These are phyloP conservation scores for Aporophyla lueneburgensis DNA, from an alignment of 2,888 invertebrate genomes.

Conservation along the genomic window DNA sequence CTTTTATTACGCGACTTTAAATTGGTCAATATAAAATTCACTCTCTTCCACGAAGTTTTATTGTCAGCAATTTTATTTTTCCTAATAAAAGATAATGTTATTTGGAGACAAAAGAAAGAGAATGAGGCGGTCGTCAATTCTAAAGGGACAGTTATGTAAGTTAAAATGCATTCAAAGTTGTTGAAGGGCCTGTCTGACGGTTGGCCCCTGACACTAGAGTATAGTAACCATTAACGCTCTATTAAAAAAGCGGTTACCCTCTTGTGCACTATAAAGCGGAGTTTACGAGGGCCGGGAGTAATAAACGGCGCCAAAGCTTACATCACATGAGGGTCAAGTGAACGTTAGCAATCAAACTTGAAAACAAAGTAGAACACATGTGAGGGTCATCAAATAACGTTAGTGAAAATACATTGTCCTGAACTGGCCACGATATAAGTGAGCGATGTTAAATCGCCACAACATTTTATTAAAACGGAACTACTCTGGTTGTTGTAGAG, in stretches of 20 bases:
- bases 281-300: slow-evolving; percentile 78
- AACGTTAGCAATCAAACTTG: slow-evolving; percentile 76
- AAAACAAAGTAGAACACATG: slow-evolving; percentile 73
- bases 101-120: slow-evolving; percentile 58
- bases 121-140: slow-evolving; percentile 24
- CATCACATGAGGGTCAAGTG: slow-evolving; percentile 79
- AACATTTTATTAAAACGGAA: slow-evolving; percentile 49
- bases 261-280: slow-evolving; percentile 77
- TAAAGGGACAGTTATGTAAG: slow-evolving; percentile 26
- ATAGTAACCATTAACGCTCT: slow-evolving; percentile 79
- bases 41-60: slow-evolving; percentile 68
- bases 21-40: slow-evolving; percentile 73
- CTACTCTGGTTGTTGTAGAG: slow-evolving; percentile 45
- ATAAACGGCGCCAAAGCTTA: slow-evolving; percentile 77
- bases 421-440: slow-evolving; percentile 9
- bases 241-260: slow-evolving; percentile 81
- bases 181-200: slow-evolving; percentile 36
- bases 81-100: slow-evolving; percentile 56
- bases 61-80: slow-evolving; percentile 67
- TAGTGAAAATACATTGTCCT: slow-evolving; percentile 43
- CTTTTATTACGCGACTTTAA: slow-evolving; percentile 74
- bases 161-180: slow-evolving; percentile 41
- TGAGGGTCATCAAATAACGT: slow-evolving; percentile 66
- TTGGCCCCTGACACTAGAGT: slow-evolving; percentile 68
- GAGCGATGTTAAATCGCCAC: slow-evolving; percentile 31